phyloP scores from a whole-genome alignment of 2,888 invertebrate genomes.

The Agonopterix alstromeriana region DNA sequence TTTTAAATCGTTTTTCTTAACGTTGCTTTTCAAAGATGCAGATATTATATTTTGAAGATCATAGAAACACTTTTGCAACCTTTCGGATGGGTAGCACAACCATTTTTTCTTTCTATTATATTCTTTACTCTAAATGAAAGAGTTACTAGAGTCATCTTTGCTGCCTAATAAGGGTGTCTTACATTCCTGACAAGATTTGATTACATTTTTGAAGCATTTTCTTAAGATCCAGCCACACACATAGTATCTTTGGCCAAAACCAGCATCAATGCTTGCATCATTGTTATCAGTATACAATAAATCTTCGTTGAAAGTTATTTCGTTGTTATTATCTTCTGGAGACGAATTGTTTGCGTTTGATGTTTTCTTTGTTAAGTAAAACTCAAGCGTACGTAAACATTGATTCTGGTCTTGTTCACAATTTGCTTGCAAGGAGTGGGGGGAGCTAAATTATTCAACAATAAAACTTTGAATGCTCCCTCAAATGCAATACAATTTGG shows the following conservation, averaged over 20 bases:
- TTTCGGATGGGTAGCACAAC: not conserved
- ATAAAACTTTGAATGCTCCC: conserved; percentile 10
- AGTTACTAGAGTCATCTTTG: not conserved
- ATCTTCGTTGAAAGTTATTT: not conserved
- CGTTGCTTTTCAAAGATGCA: not conserved
- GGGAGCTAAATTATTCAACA: conserved; percentile 10
- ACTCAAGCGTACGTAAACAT: conserved; percentile 3
- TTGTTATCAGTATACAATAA: not conserved
- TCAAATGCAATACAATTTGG: conserved; percentile 8
- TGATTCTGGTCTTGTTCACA: conserved; percentile 8
- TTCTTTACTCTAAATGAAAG: not conserved
- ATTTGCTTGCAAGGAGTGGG: conserved; percentile 8
- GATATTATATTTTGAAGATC: not conserved
- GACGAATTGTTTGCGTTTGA: not conserved
- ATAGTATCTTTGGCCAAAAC: not conserved
- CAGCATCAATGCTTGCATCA: not conserved
- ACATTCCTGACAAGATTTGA: conserved; percentile 3
- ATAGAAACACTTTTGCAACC: not conserved
- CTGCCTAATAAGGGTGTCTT: not conserved
- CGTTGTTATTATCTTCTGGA: not conserved
- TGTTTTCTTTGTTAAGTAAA: conserved; percentile 3
- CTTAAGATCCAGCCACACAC: no score
- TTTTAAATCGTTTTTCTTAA: not conserved
- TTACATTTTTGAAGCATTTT: conserved; percentile 4
- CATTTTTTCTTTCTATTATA: conserved; percentile 1